Base-by-base conservation (phyloP, 2,888 invertebrate species). In the Heliconius cydno region DNA sequence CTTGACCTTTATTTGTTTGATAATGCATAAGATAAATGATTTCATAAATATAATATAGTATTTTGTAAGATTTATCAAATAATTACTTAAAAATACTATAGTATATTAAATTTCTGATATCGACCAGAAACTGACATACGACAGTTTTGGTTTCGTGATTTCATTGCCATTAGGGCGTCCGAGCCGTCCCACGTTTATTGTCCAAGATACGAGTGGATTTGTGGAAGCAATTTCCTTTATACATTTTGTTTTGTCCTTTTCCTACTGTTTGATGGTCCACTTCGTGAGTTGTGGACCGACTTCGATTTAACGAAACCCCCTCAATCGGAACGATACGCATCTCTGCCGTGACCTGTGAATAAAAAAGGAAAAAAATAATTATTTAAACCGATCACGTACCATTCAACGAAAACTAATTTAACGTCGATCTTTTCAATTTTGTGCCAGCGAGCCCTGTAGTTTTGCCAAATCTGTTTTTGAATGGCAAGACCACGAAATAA, bases 151-250 rank as follows among this genome's bases (percentile, higher is more conserved):
- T 94, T 94, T 93, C 92, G 92, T 94, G 94, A 95, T 94, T 94
- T 93, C 94, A 94, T 95, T 94, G 94, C 94, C 94, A 94, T 94
- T 94, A 95, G 94, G 93, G 94, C 89, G 92, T 91, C 89, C 90
- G 90, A 88, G 88, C 92, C 92, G 91, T 90, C 92, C 88, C 90
- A 93, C 94, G 91, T 95, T 94, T 95, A 95, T 94, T 94, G 95
- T 92, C 91, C 91, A 91, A 94, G 95, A 95, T 94, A 95, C 92
- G 94, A 95, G 93, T 95, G 93, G 94, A 95, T 95, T 95, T 94
- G 95, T 94, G 94, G 94, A 94, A 94, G 94, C 95, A 94, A 95
- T 95, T 94, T 95, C 94, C 95, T 94, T 93, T 95, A 94, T 95
- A 94, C 94, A 94, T 95, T 95, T 95, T 94, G 95, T 94, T 94